Evolutionary conservation across 2,113 vertebrate species (phyloP).

Genomic region (Chionomys nivalis): DNA sequence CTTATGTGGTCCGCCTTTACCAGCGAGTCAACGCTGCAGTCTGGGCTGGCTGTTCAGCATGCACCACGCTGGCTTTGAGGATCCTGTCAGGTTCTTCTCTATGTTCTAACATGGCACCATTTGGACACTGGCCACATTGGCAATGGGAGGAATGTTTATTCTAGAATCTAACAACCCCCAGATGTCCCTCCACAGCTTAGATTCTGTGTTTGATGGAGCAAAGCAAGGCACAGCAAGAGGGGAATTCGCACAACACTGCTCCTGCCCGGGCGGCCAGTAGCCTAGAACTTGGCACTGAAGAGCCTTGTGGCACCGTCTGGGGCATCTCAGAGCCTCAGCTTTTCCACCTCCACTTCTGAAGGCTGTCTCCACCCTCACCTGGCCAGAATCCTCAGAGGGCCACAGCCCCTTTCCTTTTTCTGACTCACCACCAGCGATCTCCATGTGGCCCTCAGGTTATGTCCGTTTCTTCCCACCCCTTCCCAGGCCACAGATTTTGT

Average conservation of each 20-base stretch:
- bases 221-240: neutral
- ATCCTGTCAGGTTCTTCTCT: neutral
- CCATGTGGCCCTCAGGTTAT: fast-evolving
- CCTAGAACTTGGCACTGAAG: neutral
- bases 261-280: neutral
- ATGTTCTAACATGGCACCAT: neutral
- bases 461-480: neutral
- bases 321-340: neutral
- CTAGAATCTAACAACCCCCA: slow-evolving; percentile 20
- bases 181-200: neutral
- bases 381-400: neutral
- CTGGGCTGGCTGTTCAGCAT: neutral
- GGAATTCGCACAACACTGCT: neutral
- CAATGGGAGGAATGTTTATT: slow-evolving; percentile 7
- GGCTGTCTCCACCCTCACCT: neutral
- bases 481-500: neutral
- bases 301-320: neutral
- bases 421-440: neutral
- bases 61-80: neutral
- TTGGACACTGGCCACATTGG: neutral
- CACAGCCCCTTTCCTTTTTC: neutral
- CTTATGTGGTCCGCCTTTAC: neutral
- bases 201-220: neutral
- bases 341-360: neutral
- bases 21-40: neutral